A percentile compares a stretch with the other conserved stretches of the same genome.
Conservation (phyloP, 2,113 vertebrate genomes). For the Epinephelus cyanopodus region DNA sequence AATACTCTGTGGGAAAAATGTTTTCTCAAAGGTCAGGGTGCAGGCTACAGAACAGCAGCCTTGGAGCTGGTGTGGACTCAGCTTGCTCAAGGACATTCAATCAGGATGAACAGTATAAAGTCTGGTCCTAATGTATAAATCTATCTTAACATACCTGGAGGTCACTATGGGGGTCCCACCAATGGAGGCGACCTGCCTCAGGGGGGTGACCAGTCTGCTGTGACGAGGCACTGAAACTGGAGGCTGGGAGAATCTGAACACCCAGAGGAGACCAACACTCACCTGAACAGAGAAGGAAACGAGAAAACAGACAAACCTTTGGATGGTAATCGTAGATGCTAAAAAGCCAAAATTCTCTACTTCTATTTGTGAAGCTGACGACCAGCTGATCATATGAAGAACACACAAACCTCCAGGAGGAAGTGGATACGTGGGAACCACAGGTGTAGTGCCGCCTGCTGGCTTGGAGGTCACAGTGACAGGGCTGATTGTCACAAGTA, state of each 20-base stretch:
- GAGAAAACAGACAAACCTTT: not conserved
- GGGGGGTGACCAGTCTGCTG: conserved; percentile 78
- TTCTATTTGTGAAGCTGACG: not conserved
- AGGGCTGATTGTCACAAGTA: conserved; percentile 58
- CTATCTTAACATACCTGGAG: conserved; percentile 67
- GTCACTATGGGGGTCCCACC: conserved; percentile 46
- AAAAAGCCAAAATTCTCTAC: not conserved
- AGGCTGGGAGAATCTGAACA: conserved; percentile 78
- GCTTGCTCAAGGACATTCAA: not conserved
- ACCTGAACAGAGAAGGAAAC: conserved; percentile 69
- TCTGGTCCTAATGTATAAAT: not conserved
- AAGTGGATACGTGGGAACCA: conserved; percentile 85
- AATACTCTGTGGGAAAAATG: too few relatives aligned
- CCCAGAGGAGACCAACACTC: conserved; percentile 88
- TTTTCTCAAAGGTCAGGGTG: not conserved
- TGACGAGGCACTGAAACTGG: conserved; percentile 82
- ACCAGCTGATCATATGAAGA: not conserved
- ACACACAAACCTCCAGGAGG: conserved; percentile 84
- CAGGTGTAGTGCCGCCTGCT: conserved; percentile 57
- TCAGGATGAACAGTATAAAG: not conserved
- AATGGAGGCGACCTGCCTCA: conserved; percentile 74
- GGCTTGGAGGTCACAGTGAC: conserved; percentile 57
- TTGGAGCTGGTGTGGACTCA: not conserved
- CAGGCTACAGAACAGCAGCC: not conserved
- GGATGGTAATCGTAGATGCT: not conserved